Conservation (phyloP, 2,888 invertebrate species). For the Aelia acuminata region DNA sequence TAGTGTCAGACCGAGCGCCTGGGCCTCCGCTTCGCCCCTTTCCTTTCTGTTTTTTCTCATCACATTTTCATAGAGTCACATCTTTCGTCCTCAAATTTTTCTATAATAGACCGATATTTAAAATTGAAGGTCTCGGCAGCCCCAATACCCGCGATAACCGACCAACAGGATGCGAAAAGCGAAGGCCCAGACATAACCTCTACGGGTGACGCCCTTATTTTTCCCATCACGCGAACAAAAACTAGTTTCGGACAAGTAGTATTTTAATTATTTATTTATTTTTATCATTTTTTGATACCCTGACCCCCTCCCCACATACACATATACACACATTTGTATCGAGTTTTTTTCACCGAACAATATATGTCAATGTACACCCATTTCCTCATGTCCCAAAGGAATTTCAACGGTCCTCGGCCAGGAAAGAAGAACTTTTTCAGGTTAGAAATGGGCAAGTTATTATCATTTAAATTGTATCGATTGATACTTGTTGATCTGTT, state of each 20-base stretch:
- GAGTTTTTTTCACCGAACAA: constrained; percentile 47
- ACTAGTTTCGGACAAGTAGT: constrained; percentile 57
- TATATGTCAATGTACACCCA: constrained; percentile 52
- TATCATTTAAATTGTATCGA: constrained; percentile 55
- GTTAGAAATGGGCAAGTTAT: constrained; percentile 54
- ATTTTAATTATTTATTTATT: constrained; percentile 47
- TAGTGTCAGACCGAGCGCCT: constrained; percentile 61
- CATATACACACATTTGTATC: background rate
- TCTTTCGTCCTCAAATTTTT: constrained; percentile 58
- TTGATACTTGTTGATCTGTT: constrained; percentile 54
- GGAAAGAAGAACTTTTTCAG: constrained; percentile 58
- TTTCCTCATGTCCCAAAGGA: constrained; percentile 55
- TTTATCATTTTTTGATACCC: background rate
- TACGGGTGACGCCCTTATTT: constrained; percentile 60
- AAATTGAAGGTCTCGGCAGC: constrained; percentile 55
- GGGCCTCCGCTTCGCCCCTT: constrained; percentile 61
- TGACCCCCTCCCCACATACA: background rate
- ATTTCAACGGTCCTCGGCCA: constrained; percentile 56
- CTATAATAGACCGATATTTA: constrained; percentile 50
- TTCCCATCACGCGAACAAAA: constrained; percentile 57
- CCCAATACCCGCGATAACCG: constrained; percentile 20
- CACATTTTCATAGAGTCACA: constrained; percentile 60
- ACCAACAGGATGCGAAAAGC: constrained; percentile 57
- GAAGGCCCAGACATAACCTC: constrained; percentile 58
- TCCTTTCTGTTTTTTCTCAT: constrained; percentile 61